Base-by-base conservation (phyloP, 2,888 invertebrate genomes). In the Parapristionchus giblindavisi region DNA sequence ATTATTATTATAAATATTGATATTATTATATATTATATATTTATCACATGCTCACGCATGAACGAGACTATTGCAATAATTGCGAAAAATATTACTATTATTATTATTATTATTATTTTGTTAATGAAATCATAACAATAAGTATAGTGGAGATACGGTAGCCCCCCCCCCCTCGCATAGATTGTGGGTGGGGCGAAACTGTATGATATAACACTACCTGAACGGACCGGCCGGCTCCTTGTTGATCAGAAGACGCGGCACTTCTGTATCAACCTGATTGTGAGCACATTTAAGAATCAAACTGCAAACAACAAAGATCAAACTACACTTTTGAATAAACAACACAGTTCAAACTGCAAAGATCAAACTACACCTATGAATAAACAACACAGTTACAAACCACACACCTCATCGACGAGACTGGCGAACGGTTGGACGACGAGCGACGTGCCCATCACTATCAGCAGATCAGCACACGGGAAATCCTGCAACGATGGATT, bases 371-470 rank as follows among this genome's bases (percentile, higher is more conserved):
- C 21, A 48, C 48, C 14, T 14, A 48, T 14, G 11, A 11, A 21
- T 6, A 2, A 63, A 24, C 11, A 38, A 63, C 29, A 38, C 1
- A n/a, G 1, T 24, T 27, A 8, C 3, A n/a, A 3, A 3, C 0
- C 24, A 11, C 29, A 56, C 8, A 78, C 92, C 93, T 92, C 92
- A 86, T 94, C 92, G 79, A 94, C 91, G 5, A 97, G 91, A 1
- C 94, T 93, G 0, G 96, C 95, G 89, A 97, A 97, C 0, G 97
- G 97, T 85, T 95, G 94, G 0, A 98, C 97, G 83, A 93, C 93
- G 77, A 97, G 90, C 0, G 96, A 96, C 0, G 97, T 96, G 0
- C 97, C 97, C 92, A 98, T 93, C 36, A 98, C 93, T 75, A 98
- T 93, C 34, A 98, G 91, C 85, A 97, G 90, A 89, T 97, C 96